Base-by-base conservation (phyloP, 2,888 invertebrate genomes). In the Synanthedon andrenaeformis region DNA sequence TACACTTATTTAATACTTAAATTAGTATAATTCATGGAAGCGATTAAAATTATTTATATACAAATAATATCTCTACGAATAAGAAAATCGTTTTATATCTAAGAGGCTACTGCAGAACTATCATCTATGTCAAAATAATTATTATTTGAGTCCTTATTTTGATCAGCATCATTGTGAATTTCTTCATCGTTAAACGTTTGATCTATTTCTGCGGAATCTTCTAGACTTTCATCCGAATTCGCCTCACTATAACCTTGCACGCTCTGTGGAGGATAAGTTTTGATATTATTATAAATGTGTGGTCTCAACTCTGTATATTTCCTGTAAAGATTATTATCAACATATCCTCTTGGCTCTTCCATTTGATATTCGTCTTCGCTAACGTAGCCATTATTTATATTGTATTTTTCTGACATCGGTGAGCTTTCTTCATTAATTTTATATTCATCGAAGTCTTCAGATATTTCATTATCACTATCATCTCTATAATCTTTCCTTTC, bases 101-200 rank as follows among this genome's bases (percentile, higher is more conserved):
- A 81, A 62, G 76, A 82, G 13, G 74, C 79, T 53, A 82, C 70
- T 42, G 82, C 74, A 42, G 69, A 69, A 41, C 62, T 69, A 53
- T 78, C 80, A 53, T 79, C 74, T 3, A 60, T 56, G 55, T 83
- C 78, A 51, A 72, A 63, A 57, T 69, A 65, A 59, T 78, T 72
- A 55, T 78, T 80, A 62, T 79, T 80, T 1, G 65, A 62, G 58
- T 79, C 79, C 56, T 63, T 76, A 56, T 68, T 70, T 54, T 67
- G 71, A 14, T 62, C 59, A 41, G 54, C 54, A 41, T 66, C 61
- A 54, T 64, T 68, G 14, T 68, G 68, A 17, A 65, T 56, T 56
- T 76, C 76, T 53, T 78, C 72, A 55, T 79, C 73, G 57, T 76
- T 72, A 35, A 69, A 72, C 56, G 64, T 63, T 42, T 72, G 70